Base-by-base conservation (phyloP, 2,888 invertebrate species). In the Embidobia sp. region DNA sequence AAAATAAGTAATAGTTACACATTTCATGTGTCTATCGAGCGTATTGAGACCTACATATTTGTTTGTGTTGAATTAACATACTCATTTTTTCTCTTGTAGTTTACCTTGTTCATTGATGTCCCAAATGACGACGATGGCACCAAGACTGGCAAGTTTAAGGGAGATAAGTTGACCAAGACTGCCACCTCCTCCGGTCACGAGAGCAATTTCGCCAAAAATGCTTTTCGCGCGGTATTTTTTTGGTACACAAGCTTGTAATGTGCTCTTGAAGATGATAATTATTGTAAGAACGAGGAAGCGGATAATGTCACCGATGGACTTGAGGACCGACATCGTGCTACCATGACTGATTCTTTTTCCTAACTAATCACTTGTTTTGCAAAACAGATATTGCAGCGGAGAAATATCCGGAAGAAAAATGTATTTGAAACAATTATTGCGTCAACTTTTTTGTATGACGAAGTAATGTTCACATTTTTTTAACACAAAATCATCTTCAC, bases 121-220 rank as follows among this genome's bases (percentile, higher is more conserved):
- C 97, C 97, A 97, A 61, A 97, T 91, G 31, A 98, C 93, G 61
- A 97, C 92, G 77, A 92, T 94, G 80, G 95, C 95, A 55, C 95
- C 95, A 66, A 95, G 92, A 84, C 94, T 92, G 13, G 95, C 94
- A 46, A 97, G 91, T 81, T 94, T 91, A 80, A 94, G 88, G 1
- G 96, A 94, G 64, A 96, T 90, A 53, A 96, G 91, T 78, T 96
- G 92, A 3, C 97, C 97, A 10, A 97, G 91, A 1, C 97, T 97
- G 29, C 95, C 94, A 27, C 97, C 98, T 10, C 96, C 96, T 0
- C 98, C 98, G 0, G 98, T 98, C 19, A 98, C 94, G 42, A 98
- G 91, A 0, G 95, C 96, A 31, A 96, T 92, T 85, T 96, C 94
- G 31, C 94, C 95, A 76, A 91, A 91, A 72, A 96, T 90, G 79